These are phyloP conservation scores for Caprella mutica DNA, from an alignment of 2,888 invertebrate species.

Conservation along the genomic window DNA sequence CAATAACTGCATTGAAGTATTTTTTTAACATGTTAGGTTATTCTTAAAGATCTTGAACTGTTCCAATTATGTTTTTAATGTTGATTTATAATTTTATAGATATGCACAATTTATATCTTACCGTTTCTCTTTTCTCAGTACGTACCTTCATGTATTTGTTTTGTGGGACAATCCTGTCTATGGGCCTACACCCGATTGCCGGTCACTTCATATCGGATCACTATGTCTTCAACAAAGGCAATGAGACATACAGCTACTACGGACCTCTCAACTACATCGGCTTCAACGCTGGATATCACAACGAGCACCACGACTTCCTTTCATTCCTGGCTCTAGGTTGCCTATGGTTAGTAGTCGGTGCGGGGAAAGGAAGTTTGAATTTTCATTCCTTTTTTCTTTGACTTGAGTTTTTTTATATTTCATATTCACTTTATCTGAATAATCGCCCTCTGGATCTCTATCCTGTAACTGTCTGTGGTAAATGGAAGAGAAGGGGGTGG, in stretches of 20 bases:
- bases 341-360: conserved; percentile 77
- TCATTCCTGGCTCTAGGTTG: conserved; percentile 84
- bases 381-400: too few species aligned
- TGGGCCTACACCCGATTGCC: conserved; percentile 94
- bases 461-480: too few species aligned
- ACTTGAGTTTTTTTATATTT: too few species aligned
- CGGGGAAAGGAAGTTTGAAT: background rate
- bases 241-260: conserved; percentile 96
- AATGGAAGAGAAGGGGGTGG: too few species aligned
- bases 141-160: conserved; percentile 73
- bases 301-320: conserved; percentile 98
- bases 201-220: conserved; percentile 99
- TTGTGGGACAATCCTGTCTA: conserved; percentile 74
- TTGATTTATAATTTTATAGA: too few species aligned
- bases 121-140: conserved; percentile 44
- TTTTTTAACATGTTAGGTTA: too few species aligned
- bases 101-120: too few species aligned
- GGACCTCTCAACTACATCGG: conserved; percentile 91
- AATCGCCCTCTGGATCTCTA: too few species aligned
- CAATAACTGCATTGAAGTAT: too few species aligned
- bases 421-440: too few species aligned
- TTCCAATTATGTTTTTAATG: too few species aligned
- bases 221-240: conserved; percentile 95
- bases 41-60: too few species aligned
- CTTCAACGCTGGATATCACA: conserved; percentile 98